phyloP scores from a whole-genome alignment of 2,888 invertebrate species.

The Globia sparganii region DNA sequence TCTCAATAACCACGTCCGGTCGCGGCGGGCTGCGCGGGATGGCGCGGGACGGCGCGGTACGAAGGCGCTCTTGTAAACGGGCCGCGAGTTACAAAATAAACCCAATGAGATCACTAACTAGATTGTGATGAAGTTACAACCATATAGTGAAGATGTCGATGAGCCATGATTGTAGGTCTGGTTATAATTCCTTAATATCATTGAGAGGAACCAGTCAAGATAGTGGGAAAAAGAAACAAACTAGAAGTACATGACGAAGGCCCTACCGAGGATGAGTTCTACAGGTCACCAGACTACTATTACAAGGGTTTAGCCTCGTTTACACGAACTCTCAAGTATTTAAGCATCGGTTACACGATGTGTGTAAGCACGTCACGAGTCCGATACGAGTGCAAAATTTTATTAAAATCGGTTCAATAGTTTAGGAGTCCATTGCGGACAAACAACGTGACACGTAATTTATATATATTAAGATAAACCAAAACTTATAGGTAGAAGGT shows the following conservation, averaged over 20 bases:
- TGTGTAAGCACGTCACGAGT: not conserved
- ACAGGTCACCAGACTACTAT: not conserved
- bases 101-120: constrained; percentile 23
- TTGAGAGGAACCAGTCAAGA: not conserved
- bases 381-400: too few species aligned
- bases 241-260: not conserved
- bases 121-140: constrained; percentile 26
- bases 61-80: constrained; percentile 1
- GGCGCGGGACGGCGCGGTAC: not conserved
- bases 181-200: not conserved
- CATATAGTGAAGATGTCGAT: not conserved
- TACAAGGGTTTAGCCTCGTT: not conserved
- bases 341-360: not conserved
- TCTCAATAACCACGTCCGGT: constrained; percentile 45
- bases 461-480: too few species aligned
- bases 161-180: not conserved
- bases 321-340: not conserved
- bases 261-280: not conserved
- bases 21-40: not conserved
- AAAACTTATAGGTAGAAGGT: too few species aligned
- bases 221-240: not conserved
- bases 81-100: constrained; percentile 27
- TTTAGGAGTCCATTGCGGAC: too few species aligned
- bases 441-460: too few species aligned
- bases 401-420: too few species aligned